Conservation (phyloP, 2,797 vertebrate genomes). For the Gymnoscopelus microlampas region DNA sequence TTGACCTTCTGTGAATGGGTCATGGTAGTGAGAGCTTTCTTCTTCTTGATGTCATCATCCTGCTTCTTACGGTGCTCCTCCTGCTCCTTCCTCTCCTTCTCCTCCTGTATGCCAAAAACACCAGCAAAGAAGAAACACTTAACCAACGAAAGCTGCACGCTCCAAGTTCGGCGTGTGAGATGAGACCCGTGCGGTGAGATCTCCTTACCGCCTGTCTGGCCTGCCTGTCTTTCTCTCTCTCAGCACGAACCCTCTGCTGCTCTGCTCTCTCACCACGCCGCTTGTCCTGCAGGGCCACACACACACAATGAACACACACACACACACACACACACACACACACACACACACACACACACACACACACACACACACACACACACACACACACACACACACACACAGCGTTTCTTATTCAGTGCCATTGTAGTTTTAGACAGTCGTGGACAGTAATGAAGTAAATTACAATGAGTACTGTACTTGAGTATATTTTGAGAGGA, state of each 20-base stretch:
- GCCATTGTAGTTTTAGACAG: background rate
- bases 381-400: background rate
- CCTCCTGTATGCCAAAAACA: conserved; percentile 82
- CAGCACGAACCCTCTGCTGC: conserved; percentile 91
- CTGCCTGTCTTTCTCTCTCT: conserved; percentile 95
- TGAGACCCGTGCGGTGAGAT: background rate
- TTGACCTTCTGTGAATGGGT: conserved; percentile 90
- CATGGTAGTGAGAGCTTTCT: conserved; percentile 95
- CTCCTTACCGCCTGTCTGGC: conserved; percentile 86
- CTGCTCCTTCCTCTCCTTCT: conserved; percentile 92
- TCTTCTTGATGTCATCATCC: conserved; percentile 96
- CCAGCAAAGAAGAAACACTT: conserved; percentile 6
- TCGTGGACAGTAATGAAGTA: background rate
- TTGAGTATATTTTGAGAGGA: too few species aligned
- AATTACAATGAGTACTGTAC: too few species aligned
- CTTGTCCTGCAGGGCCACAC: conserved; percentile 85
- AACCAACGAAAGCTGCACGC: too few species aligned
- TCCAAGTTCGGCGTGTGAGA: background rate
- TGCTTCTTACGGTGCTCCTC: conserved; percentile 90
- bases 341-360: conserved; percentile 2
- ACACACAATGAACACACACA: background rate
- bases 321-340: conserved; percentile 10
- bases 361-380: background rate
- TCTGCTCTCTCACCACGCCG: conserved; percentile 93
- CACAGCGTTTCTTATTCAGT: background rate